These are phyloP conservation scores for Ptilodon capucinus DNA, from an alignment of 2,888 invertebrate genomes.

Conservation along the genomic window DNA sequence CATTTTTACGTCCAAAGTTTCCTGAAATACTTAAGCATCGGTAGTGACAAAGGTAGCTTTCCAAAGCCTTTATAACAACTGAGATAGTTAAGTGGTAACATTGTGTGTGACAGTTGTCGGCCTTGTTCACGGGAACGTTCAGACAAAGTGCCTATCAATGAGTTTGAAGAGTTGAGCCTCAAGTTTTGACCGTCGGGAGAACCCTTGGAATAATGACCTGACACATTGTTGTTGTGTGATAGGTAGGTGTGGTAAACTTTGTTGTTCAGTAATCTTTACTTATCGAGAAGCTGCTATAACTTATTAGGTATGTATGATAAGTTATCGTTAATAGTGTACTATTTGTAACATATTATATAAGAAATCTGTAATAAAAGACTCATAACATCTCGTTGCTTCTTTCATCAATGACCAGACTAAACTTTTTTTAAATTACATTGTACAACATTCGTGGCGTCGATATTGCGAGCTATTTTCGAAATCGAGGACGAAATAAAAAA, in stretches of 20 bases:
- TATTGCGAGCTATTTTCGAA: not conserved
- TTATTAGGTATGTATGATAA: not conserved
- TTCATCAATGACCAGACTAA: too few relatives aligned
- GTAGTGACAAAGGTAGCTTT: not conserved
- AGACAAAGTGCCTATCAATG: conserved; percentile 48
- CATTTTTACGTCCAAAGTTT: not conserved
- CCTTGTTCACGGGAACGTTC: conserved; percentile 32
- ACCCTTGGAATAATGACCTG: conserved; percentile 51
- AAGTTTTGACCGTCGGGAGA: conserved; percentile 57
- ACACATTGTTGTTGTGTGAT: conserved; percentile 45
- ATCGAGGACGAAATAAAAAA: not conserved
- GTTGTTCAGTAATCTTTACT: conserved; percentile 13
- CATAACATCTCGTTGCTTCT: too few relatives aligned
- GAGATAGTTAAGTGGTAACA: conserved; percentile 7
- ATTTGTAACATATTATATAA: not conserved
- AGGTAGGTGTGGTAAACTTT: conserved; percentile 42
- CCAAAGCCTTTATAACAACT: not conserved
- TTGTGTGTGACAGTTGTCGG: conserved; percentile 22
- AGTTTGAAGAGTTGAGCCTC: conserved; percentile 55
- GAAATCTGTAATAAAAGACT: too few relatives aligned
- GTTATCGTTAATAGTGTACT: not conserved
- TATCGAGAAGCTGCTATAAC: not conserved
- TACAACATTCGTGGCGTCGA: not conserved
- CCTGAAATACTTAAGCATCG: not conserved
- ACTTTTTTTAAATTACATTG: too few relatives aligned